phyloP scores from a whole-genome alignment of 2,113 vertebrate species.

The Bubo bubo region DNA sequence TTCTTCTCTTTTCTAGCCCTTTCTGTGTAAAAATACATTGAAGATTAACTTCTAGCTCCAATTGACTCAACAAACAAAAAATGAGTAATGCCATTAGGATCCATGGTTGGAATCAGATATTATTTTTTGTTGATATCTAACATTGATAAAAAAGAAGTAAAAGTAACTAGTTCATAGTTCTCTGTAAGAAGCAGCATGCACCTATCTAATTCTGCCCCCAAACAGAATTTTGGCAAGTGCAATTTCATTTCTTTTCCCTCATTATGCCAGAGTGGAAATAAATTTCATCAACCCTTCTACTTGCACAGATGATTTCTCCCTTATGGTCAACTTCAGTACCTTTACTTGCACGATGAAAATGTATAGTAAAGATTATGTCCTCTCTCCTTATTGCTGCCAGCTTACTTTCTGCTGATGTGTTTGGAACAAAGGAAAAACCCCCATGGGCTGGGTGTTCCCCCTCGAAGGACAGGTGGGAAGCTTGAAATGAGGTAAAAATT shows the following conservation, averaged over 20 bases:
- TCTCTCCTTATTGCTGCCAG: neutral
- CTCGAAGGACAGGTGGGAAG: neutral
- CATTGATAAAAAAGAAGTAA: neutral
- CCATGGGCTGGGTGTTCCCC: neutral
- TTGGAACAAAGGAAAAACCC: neutral
- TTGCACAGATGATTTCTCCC: neutral
- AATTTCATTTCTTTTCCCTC: neutral
- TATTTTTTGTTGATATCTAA: neutral
- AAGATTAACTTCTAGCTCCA: neutral
- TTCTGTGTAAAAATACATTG: neutral
- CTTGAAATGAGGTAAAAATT: neutral
- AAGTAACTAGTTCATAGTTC: neutral
- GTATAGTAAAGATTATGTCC: neutral
- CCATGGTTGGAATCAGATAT: neutral
- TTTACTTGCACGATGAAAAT: neutral
- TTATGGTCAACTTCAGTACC: neutral
- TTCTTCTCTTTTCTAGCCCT: neutral
- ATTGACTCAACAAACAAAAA: neutral
- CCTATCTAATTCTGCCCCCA: neutral
- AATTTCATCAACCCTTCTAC: neutral
- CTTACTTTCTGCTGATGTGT: neutral
- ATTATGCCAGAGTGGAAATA: neutral
- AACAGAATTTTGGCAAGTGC: neutral
- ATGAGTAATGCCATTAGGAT: neutral
- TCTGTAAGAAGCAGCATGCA: neutral